Evolutionary conservation across 2,888 invertebrate genomes (phyloP).

Genomic region (Sesia apiformis): DNA sequence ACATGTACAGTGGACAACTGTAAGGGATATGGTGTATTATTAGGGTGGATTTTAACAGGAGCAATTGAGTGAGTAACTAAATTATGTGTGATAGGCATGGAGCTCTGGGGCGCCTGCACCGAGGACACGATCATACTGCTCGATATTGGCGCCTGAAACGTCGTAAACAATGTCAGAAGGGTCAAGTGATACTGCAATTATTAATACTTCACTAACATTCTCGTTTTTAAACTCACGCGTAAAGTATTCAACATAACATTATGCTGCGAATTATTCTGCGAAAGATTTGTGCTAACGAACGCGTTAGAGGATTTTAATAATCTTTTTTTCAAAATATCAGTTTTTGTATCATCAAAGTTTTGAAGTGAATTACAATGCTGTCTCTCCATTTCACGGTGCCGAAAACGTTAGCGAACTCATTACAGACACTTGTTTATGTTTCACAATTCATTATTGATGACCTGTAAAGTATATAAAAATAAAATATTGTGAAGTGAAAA

Average conservation of each 20-base stretch:
- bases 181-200: slow-evolving; percentile 18
- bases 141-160: slow-evolving; percentile 64
- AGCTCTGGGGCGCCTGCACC: slow-evolving; percentile 60
- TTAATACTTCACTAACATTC: background rate
- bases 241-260: slow-evolving; percentile 65
- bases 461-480: slow-evolving; percentile 63
- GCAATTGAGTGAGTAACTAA: slow-evolving; percentile 62
- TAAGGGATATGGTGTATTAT: slow-evolving; percentile 51
- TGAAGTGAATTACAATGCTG: slow-evolving; percentile 67
- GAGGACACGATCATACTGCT: slow-evolving; percentile 70
- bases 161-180: slow-evolving; percentile 36
- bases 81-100: slow-evolving; percentile 58
- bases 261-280: slow-evolving; percentile 49
- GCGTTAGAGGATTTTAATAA: slow-evolving; percentile 55
- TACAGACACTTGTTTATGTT: slow-evolving; percentile 53
- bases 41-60: slow-evolving; percentile 61
- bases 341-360: slow-evolving; percentile 69
- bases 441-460: slow-evolving; percentile 48
- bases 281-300: slow-evolving; percentile 36
- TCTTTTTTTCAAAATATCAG: slow-evolving; percentile 70
- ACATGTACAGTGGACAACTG: slow-evolving; percentile 65
- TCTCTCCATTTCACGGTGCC: slow-evolving; percentile 64
- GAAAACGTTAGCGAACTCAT: slow-evolving; percentile 49
- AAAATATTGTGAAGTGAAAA: slow-evolving; percentile 54
- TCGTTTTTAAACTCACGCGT: slow-evolving; percentile 47